phyloP scores from a whole-genome alignment of 2,888 invertebrate genomes.

The Himalopsyche anomala region DNA sequence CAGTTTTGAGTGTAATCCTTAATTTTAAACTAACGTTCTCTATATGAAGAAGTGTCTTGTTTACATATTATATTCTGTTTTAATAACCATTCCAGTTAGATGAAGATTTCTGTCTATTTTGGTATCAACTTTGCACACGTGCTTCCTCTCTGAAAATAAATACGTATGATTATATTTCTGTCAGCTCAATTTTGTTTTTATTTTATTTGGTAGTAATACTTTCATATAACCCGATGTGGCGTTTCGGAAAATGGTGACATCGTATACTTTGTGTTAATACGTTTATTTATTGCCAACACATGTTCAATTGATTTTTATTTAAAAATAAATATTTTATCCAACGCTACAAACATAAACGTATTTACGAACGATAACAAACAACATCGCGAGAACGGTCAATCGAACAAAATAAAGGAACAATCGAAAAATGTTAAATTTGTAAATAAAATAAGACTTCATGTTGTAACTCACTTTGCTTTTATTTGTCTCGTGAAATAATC shows the following conservation, averaged over 20 bases:
- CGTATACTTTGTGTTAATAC: not conserved
- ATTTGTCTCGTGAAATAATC: too few species aligned
- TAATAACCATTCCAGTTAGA: not conserved
- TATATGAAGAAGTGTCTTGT: not conserved
- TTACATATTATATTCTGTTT: not conserved
- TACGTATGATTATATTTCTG: constrained; percentile 6
- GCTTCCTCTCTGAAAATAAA: not conserved
- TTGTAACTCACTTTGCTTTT: too few species aligned
- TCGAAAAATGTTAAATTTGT: too few species aligned
- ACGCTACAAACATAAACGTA: too few species aligned
- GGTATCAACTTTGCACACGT: not conserved
- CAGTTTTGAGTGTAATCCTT: too few species aligned
- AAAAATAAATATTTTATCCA: not conserved
- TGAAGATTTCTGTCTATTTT: not conserved
- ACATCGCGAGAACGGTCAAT: too few species aligned
- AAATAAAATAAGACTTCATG: too few species aligned
- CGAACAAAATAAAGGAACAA: too few species aligned
- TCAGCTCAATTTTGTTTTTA: not conserved
- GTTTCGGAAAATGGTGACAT: not conserved
- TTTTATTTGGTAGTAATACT: constrained; percentile 17
- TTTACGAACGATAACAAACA: too few species aligned
- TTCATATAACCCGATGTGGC: not conserved
- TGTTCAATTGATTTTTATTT: not conserved
- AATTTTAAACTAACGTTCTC: too few species aligned
- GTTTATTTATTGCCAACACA: not conserved